Evolutionary conservation across 92 coral and sea anemone genomes (phyloP), one percentile per base, ranked within the genome.

Genomic region (Virgularia gustaviana): DNA sequence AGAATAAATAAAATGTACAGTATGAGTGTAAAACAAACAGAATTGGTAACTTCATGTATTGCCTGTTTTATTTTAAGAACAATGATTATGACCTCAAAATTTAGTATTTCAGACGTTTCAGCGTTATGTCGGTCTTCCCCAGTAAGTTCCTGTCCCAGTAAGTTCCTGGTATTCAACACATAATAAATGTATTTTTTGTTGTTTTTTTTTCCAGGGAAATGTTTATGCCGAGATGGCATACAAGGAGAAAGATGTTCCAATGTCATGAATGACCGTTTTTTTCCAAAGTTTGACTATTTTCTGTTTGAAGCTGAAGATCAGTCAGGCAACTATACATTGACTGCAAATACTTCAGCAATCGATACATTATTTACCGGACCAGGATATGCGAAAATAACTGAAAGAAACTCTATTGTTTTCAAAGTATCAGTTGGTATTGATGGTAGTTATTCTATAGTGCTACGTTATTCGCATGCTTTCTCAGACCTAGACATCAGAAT

Each of bases 271-370:
- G 85, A 89, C 27, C 85, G 72, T 73, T 92, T 81, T 75, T 81
- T 83, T 66, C 82, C 88, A 12, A 70, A 81, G 53, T 79, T 86
- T 22, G 62, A 83, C 57, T 58, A 89, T 37, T 63, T 86, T 45
- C 76, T 80, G 55, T 75, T 58, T 57, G 98, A 92, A 75, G 98
- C 98, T 6, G 98, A 92, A 32, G 65, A 76, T 30, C 84, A 89
- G 20, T 24, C 63, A 18, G 98, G 98, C 28, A 78, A 54, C 83
- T 87, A 80, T 68, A 51, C 42, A 0, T 57, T 83, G 22, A 84
- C 90, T 12, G 76, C 96, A 4, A 78, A 92, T 67, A 57, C 84
- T 33, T 52, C 63, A 13, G 96, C 83, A 27, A 81, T 77, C 32
- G 71, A 75, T 19, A 83, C 67, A 44, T 52, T 63, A 52, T 92